Base-by-base conservation (phyloP, 2,797 vertebrate species). In the Lithobates sylvaticus region DNA sequence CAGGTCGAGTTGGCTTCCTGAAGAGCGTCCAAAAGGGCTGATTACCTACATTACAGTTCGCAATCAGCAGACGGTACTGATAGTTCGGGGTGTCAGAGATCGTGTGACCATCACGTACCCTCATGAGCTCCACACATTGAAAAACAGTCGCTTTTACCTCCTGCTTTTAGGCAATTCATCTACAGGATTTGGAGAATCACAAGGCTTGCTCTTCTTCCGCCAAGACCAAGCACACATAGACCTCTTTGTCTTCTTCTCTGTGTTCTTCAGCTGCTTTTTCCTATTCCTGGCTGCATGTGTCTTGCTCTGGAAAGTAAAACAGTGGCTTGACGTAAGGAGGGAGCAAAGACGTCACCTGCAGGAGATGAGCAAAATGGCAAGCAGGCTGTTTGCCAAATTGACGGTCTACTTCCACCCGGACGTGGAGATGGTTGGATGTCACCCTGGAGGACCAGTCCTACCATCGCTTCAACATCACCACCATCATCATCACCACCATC, bases 311-410 rank as follows among this genome's bases (percentile, higher is more conserved):
- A 98, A 98, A 90, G 96, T 96, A 18, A 98, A 99, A 91, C 97
- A 87, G 26, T 87, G 97, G 90, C 91, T 97, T 88, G 97, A 99
- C 85, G 96, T 97, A 89, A 95, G 96, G 16, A 94, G 96, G 10
- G 97, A 98, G 88, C 97, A 97, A 89, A 95, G 96, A 4, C 96
- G 97, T 5, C 97, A 99, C 89, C 96, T 98, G 84, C 97, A 97
- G 87, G 97, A 99, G 89, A 99, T 99, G 97, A 98, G 96, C 90
- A 98, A 99, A 90, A 98, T 99, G 97, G 97, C 97, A 1, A 98
- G 97, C 21, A 94, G 97, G 3, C 97, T 97, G 5, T 99, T 99
- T 1, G 97, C 97, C 84, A 97, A 97, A 89, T 95, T 98, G 84
- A 97, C 97, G 0, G 95, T 99, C 78, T 97, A 96, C 90, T 94